These are phyloP conservation scores for Cepaea nemoralis DNA, from an alignment of 1,140 invertebrate genomes.

Conservation along the genomic window DNA sequence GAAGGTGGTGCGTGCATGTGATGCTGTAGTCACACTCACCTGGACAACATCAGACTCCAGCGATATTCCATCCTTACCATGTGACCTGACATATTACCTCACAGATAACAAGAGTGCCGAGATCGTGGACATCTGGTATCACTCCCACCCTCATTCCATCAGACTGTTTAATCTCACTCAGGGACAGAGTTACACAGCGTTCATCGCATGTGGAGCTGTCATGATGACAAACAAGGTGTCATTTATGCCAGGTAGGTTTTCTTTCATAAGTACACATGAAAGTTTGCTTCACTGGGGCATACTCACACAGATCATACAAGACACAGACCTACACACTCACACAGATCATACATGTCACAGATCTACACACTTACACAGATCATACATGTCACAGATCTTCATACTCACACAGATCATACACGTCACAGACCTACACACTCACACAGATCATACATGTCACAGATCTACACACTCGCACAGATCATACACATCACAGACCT, in stretches of 20 bases:
- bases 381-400: too few relatives aligned
- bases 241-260: neutral
- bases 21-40: neutral
- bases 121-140: neutral
- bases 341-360: too few relatives aligned
- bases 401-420: too few relatives aligned
- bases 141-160: neutral
- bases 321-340: too few relatives aligned
- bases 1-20: neutral
- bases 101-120: neutral
- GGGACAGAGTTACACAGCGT: neutral
- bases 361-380: too few relatives aligned
- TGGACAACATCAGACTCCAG: neutral
- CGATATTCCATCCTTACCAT: neutral
- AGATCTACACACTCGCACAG: too few relatives aligned
- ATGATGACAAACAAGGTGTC: neutral
- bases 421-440: too few relatives aligned
- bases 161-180: neutral
- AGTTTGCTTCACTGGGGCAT: too few relatives aligned
- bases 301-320: too few relatives aligned
- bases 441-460: too few relatives aligned
- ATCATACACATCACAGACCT: too few relatives aligned
- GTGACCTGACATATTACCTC: conserved; percentile 14
- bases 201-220: neutral
- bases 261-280: too few relatives aligned